These are phyloP conservation scores for Hemiprocne comata DNA, from an alignment of 2,113 vertebrate species.

Conservation along the genomic window DNA sequence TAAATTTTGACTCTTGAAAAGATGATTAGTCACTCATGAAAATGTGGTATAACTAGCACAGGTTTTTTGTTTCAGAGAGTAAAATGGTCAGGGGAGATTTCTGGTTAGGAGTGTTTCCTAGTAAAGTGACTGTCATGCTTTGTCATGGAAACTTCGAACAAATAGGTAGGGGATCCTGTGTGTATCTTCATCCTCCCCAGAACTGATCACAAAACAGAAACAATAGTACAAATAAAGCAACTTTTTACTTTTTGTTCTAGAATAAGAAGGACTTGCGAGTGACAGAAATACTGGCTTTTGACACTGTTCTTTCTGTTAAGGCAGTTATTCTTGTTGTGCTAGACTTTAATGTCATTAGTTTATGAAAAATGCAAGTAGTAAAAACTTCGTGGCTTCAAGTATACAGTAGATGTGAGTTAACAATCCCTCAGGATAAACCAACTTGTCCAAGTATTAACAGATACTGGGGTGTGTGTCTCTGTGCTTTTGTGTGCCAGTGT, in stretches of 20 bases:
- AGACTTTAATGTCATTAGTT: conserved; percentile 46
- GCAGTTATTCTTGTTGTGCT: conserved; percentile 41
- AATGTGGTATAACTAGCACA: background rate
- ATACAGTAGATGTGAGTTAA: conserved; percentile 45
- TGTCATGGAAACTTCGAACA: conserved; percentile 4
- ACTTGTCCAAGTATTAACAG: conserved; percentile 39
- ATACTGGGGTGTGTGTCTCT: conserved; percentile 1
- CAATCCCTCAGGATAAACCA: conserved; percentile 52
- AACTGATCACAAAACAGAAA: background rate
- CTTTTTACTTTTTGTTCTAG: background rate
- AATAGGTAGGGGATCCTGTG: background rate
- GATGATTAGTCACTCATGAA: background rate
- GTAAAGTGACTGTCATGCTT: background rate
- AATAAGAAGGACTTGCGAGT: background rate
- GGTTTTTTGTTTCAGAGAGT: background rate
- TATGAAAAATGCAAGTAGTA: conserved; percentile 47
- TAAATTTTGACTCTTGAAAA: background rate
- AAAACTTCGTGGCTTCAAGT: conserved; percentile 41
- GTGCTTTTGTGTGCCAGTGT: conserved; percentile 29
- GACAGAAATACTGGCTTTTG: conserved; percentile 19
- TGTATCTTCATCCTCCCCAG: background rate
- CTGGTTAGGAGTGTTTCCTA: background rate
- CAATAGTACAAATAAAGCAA: background rate
- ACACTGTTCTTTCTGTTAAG: conserved; percentile 47
- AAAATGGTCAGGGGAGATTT: background rate